Evolutionary conservation across 2,888 invertebrate genomes (phyloP).

Genomic region (Patella ulyssiponensis): DNA sequence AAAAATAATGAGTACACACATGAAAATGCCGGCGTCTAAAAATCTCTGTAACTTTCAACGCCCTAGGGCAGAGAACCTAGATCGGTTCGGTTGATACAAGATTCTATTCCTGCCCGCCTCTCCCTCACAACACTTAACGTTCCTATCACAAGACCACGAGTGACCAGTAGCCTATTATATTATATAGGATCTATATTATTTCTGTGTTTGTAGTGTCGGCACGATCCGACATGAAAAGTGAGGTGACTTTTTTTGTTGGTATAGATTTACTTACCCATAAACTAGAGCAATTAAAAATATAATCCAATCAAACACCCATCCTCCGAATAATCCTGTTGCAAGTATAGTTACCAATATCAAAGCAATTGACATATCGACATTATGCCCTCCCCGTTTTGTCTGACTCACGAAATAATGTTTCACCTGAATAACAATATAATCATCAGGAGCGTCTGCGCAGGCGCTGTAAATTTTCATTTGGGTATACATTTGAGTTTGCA

Average conservation of each 20-base stretch:
- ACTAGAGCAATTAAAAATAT: slow-evolving; percentile 57
- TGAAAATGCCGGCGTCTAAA: too few species aligned
- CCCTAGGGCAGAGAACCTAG: too few species aligned
- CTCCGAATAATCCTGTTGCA: slow-evolving; percentile 50
- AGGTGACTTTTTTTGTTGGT: neutral
- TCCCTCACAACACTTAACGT: too few species aligned
- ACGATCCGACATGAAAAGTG: neutral
- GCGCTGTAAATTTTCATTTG: too few species aligned
- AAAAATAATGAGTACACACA: too few species aligned
- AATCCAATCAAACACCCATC: slow-evolving; percentile 58
- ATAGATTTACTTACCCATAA: slow-evolving; percentile 56
- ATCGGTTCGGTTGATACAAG: too few species aligned
- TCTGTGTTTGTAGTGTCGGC: neutral
- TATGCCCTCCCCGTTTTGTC: slow-evolving; percentile 31
- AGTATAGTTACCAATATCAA: slow-evolving; percentile 50
- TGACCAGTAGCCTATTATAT: too few species aligned
- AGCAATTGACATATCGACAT: slow-evolving; percentile 62
- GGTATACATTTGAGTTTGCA: too few species aligned
- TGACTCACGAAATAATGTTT: slow-evolving; percentile 15
- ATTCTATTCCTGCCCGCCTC: too few species aligned
- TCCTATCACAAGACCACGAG: too few species aligned
- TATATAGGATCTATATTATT: too few species aligned
- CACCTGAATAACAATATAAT: slow-evolving; percentile 12
- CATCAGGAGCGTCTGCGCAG: slow-evolving; percentile 5
- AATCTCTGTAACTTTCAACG: too few species aligned